Base-by-base conservation (phyloP, 2,888 invertebrate species). In the Diadegma fenestrale region DNA sequence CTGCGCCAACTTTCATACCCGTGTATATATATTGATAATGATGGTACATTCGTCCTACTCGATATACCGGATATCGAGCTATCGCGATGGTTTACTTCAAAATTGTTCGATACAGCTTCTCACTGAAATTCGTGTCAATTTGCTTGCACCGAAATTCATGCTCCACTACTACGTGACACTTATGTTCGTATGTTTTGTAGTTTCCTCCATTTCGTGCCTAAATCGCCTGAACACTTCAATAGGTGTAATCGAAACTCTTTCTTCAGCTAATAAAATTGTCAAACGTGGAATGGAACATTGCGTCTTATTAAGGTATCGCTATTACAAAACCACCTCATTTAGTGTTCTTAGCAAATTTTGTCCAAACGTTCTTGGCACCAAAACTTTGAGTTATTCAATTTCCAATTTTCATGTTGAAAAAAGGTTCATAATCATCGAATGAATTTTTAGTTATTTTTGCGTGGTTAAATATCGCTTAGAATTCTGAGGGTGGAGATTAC, bases 401-500 rank as follows among this genome's bases (percentile, higher is more conserved):
- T n/a, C n/a, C n/a, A n/a, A n/a, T n/a, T n/a, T n/a, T n/a, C n/a
- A n/a, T n/a, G n/a, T n/a, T 14, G 17, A 17, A 45, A 17, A 45
- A 8, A 7, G 7, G 19, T 19, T n/a, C n/a, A n/a, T 5, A 48
- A n/a, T 17, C n/a, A n/a, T 19, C 2, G 19, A 22, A 51, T 51
- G 22, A 51, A 51, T 51, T 51, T 0, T 2, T 22, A 22, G 22
- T 3, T 22, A 22, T 22, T 22, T 22, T 1, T 19, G 22, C 0
- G 22, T 54, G 6, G 22, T 54, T 54, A 12, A 4, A 2, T 54
- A 22, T 54, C 10, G 12, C 10, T 10, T 4, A 3, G 6, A 30
- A 72, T n/a, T 26, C 51, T 22, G 45, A 54, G 64, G 54, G 6
- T 10, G 19, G n/a, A 64, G 51, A 73, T 80, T 54, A 41, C 6